These are phyloP conservation scores for Dipus sagitta DNA, from an alignment of 2,797 vertebrate genomes.

Conservation along the genomic window DNA sequence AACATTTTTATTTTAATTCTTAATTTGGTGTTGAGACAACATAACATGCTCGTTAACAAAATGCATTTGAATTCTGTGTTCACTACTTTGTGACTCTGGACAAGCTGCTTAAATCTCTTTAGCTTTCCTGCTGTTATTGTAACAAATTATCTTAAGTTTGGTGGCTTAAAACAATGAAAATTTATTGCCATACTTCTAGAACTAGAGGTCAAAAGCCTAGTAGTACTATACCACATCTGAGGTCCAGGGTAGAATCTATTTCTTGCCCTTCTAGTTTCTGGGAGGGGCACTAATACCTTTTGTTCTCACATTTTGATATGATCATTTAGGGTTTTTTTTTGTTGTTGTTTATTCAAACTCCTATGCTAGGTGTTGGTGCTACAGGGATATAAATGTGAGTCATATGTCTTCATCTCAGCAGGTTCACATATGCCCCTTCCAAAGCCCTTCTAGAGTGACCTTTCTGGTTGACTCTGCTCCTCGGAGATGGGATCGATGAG, in stretches of 20 bases:
- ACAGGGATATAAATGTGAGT: background rate
- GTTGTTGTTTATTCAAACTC: background rate
- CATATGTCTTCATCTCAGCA: background rate
- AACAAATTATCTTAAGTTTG: background rate
- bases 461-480: background rate
- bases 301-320: background rate
- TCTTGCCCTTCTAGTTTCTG: background rate
- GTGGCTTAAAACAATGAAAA: background rate
- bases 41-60: background rate
- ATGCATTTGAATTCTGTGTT: background rate
- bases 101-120: background rate
- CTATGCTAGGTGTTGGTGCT: background rate
- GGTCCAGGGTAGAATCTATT: too few relatives aligned
- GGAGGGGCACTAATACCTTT: background rate
- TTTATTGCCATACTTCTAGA: background rate
- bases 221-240: background rate
- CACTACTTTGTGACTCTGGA: background rate
- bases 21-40: background rate
- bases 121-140: background rate
- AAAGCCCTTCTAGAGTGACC: background rate
- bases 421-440: background rate
- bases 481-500: background rate
- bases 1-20: background rate
- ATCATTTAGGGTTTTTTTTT: background rate
- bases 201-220: background rate